A percentile compares a stretch with the other conserved stretches of the same genome.
Evolutionary conservation across 2,888 invertebrate species (phyloP).

Genomic region (Cheilosia impressa): DNA sequence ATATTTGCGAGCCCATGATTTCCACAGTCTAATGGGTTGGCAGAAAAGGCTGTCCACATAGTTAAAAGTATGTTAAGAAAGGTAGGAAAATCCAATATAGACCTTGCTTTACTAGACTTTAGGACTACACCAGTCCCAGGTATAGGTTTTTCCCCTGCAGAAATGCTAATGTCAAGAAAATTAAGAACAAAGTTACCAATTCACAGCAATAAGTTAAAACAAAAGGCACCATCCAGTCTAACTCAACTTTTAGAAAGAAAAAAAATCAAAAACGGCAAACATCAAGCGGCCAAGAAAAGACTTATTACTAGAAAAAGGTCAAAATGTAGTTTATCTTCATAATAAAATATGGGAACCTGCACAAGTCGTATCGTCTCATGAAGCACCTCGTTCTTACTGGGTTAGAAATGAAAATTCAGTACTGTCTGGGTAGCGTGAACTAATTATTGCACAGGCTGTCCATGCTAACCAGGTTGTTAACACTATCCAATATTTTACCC

Average conservation of each 20-base stretch:
- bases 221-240: no score
- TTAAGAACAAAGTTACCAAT: no score
- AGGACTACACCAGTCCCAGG: slow-evolving; percentile 17
- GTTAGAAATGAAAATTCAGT: slow-evolving; percentile 32
- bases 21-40: slow-evolving; percentile 37
- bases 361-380: no score
- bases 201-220: no score
- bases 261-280: slow-evolving; percentile 15
- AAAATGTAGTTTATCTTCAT: slow-evolving; percentile 15
- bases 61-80: slow-evolving; percentile 38
- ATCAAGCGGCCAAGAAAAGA: slow-evolving; percentile 25
- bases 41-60: slow-evolving; percentile 48
- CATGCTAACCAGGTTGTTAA: no score
- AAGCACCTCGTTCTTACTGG: slow-evolving; percentile 38
- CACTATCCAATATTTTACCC: no score
- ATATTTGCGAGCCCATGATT: slow-evolving; percentile 35
- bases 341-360: slow-evolving; percentile 14
- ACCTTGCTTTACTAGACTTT: slow-evolving; percentile 23
- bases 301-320: slow-evolving; percentile 2
- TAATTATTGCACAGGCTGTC: no score
- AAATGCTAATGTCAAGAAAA: no score
- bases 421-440: no score
- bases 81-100: slow-evolving; percentile 13
- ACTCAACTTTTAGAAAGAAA: slow-evolving; percentile 3
- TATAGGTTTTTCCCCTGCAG: no score